A percentile compares a stretch with the other conserved stretches of the same genome.
Evolutionary conservation across 2,113 vertebrate species (phyloP).

Genomic region (Orientallactaga bullata): DNA sequence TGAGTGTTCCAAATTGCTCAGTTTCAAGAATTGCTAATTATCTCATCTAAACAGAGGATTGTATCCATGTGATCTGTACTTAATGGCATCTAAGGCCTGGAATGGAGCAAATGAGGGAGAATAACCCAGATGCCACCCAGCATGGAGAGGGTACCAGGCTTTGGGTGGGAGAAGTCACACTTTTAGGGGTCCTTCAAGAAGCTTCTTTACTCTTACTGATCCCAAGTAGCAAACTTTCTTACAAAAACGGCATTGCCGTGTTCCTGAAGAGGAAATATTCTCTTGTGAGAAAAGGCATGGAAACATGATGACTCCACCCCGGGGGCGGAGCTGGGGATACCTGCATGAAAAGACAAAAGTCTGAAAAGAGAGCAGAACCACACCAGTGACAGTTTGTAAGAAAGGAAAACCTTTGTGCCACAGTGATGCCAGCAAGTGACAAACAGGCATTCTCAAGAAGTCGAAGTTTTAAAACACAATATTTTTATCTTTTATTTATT

Average conservation of each 20-base stretch:
- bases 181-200: neutral
- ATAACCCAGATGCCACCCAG: neutral
- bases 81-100: neutral
- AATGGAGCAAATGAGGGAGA: neutral
- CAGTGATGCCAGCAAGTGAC: neutral
- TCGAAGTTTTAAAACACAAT: neutral
- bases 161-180: neutral
- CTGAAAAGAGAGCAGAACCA: too few relatives aligned
- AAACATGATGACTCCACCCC: neutral
- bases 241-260: neutral
- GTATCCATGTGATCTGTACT: neutral
- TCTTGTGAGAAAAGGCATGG: neutral
- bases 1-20: conserved; percentile 6
- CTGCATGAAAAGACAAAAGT: neutral
- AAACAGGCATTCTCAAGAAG: neutral
- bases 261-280: neutral
- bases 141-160: neutral
- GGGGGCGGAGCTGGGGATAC: neutral
- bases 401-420: neutral
- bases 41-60: conserved; percentile 32
- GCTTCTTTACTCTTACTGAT: neutral
- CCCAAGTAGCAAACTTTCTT: neutral
- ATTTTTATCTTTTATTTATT: too few relatives aligned
- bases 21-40: conserved; percentile 39
- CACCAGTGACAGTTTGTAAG: neutral